phyloP scores from a whole-genome alignment of 92 coral and sea anemone genomes.

The Diadumene lineata region DNA sequence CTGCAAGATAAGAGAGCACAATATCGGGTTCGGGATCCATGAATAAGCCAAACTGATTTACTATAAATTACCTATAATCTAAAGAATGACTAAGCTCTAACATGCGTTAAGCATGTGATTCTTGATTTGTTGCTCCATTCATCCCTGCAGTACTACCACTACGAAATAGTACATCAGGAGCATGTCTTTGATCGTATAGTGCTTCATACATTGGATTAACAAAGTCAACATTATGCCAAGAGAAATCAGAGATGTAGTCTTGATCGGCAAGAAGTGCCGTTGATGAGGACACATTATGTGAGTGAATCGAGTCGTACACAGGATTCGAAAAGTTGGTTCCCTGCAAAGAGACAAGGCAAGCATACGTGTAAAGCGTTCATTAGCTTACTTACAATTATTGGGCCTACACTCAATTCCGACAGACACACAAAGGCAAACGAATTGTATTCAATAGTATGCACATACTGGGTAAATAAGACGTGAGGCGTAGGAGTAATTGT shows the following conservation, averaged over 20 bases:
- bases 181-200: conserved; percentile 43
- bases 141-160: conserved; percentile 22
- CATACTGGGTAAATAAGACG: no score
- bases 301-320: conserved; percentile 86
- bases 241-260: conserved; percentile 64
- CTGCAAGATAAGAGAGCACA: no score
- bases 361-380: neutral
- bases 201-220: conserved; percentile 95
- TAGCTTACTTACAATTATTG: no score
- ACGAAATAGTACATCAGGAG: conserved; percentile 43
- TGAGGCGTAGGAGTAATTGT: no score
- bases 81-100: neutral
- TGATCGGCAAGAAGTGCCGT: conserved; percentile 65
- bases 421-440: no score
- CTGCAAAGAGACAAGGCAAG: no score
- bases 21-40: no score
- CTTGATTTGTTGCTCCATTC: conserved; percentile 37
- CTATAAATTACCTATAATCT: no score
- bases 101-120: conserved; percentile 31
- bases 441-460: no score
- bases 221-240: conserved; percentile 84
- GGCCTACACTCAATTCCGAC: no score
- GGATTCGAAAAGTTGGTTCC: conserved; percentile 91
- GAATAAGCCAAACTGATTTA: no score
- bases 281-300: conserved; percentile 54